Conservation (phyloP, 2,113 vertebrate species). For the Fulmarus glacialis region DNA sequence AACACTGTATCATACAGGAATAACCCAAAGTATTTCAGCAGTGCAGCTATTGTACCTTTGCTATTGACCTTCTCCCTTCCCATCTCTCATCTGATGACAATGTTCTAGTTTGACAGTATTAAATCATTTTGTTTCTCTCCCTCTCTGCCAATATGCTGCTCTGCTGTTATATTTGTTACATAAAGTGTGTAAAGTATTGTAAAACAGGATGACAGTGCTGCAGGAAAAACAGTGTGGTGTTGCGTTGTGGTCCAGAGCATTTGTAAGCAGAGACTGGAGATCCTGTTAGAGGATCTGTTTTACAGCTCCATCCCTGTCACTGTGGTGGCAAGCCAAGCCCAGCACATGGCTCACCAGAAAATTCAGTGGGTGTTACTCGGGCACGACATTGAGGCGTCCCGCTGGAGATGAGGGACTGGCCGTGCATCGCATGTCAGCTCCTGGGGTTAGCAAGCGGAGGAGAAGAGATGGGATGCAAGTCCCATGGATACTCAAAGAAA, state of each 20-base stretch:
- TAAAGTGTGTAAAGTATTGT: background rate
- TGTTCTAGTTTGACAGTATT: background rate
- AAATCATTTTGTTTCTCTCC: background rate
- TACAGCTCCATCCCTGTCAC: background rate
- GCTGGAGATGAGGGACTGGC: background rate
- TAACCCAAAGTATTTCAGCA: conserved; percentile 13
- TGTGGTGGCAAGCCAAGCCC: background rate
- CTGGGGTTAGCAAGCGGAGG: background rate
- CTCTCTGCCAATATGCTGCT: background rate
- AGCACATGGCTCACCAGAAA: background rate
- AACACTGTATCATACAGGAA: conserved; percentile 3
- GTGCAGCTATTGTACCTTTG: background rate
- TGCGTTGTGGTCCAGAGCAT: background rate
- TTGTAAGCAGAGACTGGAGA: background rate
- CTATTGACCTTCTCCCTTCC: conserved; percentile 2
- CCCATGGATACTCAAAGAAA: background rate
- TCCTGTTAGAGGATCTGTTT: background rate
- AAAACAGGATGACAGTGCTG: background rate
- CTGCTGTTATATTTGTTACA: background rate
- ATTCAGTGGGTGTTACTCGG: background rate
- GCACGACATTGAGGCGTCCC: rapidly evolving
- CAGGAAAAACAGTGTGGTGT: background rate
- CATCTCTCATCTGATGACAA: background rate
- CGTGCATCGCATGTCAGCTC: rapidly evolving
- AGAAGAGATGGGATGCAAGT: background rate